Base-by-base conservation (phyloP, 1,140 invertebrate genomes). In the Magallana angulata region DNA sequence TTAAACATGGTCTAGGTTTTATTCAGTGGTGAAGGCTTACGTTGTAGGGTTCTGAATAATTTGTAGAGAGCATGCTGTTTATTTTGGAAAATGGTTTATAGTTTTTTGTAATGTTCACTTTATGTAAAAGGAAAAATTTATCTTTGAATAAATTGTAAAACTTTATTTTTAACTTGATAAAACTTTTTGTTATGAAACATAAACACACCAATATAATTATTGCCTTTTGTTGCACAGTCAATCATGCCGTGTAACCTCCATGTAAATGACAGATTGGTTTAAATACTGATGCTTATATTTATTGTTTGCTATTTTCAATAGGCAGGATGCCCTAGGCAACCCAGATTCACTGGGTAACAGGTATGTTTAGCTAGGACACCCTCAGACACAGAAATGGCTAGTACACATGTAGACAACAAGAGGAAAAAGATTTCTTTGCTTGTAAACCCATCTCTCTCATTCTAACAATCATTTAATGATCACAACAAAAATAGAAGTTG, bases 281-380 rank as follows among this genome's bases (percentile, higher is more conserved):
- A 16, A 12, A 62, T 12, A 62, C 56, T 81, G 76, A 14, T 81
- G 30, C 76, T 48, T 81, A 58, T 58, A 83, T 83, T 48, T 83
- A 30, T 87, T 87, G 86, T 84, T 87, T 82, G 68, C 68, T 76
- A 76, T 76, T 76, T 76, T 76, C 64, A 58, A 85, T 90, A 88
- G 88, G 83, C 91, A 92, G 84, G 93, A 93, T 92, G 92, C 89
- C 57, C 90, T 93, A 87, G 93, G 93, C 90, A 93, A 93, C 87
- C 93, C 93, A 62, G 92, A 93, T 16, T 92, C 91, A 71, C 89
- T 93, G 81, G 92, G 92, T 87, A 92, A 91, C 90, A 92, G 92
- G 93, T 93, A 92, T 87, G 93, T 93, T 57, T 57, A 82, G 48
- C 48, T 82, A 82, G 48, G 81, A 11, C 57, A 57, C 81, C 48